Conservation (phyloP, 2,888 invertebrate genomes). For the Calephelis perditalis region DNA sequence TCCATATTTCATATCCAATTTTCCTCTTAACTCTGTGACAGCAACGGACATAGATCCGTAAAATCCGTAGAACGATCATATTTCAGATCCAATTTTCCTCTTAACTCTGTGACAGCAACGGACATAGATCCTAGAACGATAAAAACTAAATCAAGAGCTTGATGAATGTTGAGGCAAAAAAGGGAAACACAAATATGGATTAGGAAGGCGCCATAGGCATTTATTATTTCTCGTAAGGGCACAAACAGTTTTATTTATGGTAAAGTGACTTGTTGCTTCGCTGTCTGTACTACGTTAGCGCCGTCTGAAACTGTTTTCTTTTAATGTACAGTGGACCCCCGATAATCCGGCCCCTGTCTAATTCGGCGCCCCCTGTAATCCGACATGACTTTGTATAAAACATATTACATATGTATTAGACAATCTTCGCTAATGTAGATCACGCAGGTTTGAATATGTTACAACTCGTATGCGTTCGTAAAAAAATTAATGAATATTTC, state of each 20-base stretch:
- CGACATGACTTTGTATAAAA: no score
- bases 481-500: no score
- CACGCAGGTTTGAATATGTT: no score
- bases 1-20: no score
- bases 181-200: conserved; percentile 8
- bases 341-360: no score
- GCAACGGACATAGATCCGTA: background rate
- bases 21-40: no score
- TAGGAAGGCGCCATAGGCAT: conserved; percentile 9
- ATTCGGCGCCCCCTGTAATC: no score
- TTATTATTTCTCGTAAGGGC: conserved; percentile 9
- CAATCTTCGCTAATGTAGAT: no score
- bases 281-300: background rate
- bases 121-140: conserved; percentile 1
- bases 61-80: background rate
- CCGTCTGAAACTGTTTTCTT: conserved; percentile 5
- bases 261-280: conserved; percentile 2
- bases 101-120: no score
- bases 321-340: background rate
- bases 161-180: conserved; percentile 1
- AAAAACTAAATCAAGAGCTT: conserved; percentile 5
- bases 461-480: no score
- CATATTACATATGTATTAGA: no score
- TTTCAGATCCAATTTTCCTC: no score
- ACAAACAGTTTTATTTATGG: conserved; percentile 7